Base-by-base conservation (phyloP, 2,113 vertebrate species). In the Cygnus buccinator region DNA sequence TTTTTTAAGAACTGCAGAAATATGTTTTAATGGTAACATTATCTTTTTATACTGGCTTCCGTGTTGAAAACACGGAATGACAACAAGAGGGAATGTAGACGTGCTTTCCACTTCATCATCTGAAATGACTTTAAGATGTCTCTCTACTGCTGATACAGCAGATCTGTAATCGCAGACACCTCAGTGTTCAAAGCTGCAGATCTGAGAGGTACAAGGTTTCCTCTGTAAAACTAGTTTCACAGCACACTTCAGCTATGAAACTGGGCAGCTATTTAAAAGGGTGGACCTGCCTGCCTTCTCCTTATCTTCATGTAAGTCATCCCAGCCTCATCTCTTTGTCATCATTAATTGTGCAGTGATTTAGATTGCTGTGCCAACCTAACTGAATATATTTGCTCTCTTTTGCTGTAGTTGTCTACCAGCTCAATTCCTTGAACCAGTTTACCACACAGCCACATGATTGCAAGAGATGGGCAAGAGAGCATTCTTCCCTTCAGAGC, bases 131-230 rank as follows among this genome's bases (percentile, higher is more conserved):
- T 84, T 48, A 25, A 77, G 68, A 54, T 5, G 21, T 3, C 1
- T 54, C 23, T 54, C 22, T 67, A 2, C 28, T 43, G 22, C 37
- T 84, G 15, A 17, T 54, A n/a, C 37, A 33, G 20, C 17, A 67
- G 35, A 37, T 67, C 23, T 57, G 33, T 63, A 39, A 41, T 10
- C 62, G 15, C 15, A 63, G 55, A 9, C 9, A 57, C 15, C 15
- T 29, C 10, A 46, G 65, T 77, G 29, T 10, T 46, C 54, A 15
- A 8, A 5, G 7, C 11, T n/a, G 26, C 13, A 76, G 23, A 35
- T 43, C 5, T 41, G 0, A 0, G 2, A 17, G 13, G 10, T 85
- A 23, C 10, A n/a, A 58, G 6, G 3, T 73, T 26, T 73, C 6
- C 7, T 62, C 29, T 39, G 19, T 6, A 54, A 33, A 76, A 10